Evolutionary conservation across 2,113 vertebrate species (phyloP).

Genomic region (Cathartes aura): DNA sequence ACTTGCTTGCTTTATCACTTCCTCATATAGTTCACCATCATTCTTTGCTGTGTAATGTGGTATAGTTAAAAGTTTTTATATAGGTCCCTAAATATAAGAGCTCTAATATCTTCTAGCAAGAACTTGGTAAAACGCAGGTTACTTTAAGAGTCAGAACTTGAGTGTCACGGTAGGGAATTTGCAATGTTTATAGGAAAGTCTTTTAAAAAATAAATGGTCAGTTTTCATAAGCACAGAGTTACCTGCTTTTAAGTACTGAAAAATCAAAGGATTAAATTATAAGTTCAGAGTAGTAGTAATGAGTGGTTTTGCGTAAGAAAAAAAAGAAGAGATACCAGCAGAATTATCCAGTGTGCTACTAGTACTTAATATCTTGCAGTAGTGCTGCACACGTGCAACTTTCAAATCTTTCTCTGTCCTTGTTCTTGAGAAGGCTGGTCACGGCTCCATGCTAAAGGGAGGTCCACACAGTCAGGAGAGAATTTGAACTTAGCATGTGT

Average conservation of each 20-base stretch:
- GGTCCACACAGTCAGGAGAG: not conserved
- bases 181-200: not conserved
- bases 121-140: not conserved
- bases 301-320: not conserved
- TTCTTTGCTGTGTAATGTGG: not conserved
- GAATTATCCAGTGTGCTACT: not conserved
- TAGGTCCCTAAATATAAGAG: not conserved
- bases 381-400: not conserved
- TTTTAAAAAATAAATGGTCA: not conserved
- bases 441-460: not conserved
- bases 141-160: not conserved
- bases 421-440: not conserved
- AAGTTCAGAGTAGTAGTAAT: not conserved
- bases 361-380: not conserved
- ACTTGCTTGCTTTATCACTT: not conserved
- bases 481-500: not conserved
- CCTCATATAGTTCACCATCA: not conserved
- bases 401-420: not conserved
- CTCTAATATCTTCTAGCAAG: not conserved
- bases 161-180: not conserved
- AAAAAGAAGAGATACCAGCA: not conserved
- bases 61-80: not conserved
- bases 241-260: not conserved
- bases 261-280: not conserved
- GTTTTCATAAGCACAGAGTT: not conserved